Conservation (phyloP, 2,113 vertebrate genomes). For the Tamias sibiricus region DNA sequence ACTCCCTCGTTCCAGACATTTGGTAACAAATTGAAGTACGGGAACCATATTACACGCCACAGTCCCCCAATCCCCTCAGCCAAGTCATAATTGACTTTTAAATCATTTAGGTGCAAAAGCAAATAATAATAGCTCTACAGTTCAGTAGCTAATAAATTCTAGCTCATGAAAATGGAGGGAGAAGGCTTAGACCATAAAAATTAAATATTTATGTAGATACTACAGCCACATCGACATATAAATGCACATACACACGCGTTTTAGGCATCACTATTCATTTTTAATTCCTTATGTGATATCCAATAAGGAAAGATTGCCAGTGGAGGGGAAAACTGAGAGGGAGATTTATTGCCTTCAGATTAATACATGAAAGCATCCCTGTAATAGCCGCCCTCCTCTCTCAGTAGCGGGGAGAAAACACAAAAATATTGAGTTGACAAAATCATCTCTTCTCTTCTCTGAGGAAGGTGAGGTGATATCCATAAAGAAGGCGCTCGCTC, state of each 20-base stretch:
- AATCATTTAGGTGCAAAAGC: slow-evolving; percentile 71
- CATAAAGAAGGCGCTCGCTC: slow-evolving; percentile 38
- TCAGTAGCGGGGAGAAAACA: background rate
- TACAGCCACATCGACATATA: background rate
- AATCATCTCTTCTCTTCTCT: slow-evolving; percentile 20
- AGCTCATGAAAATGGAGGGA: slow-evolving; percentile 70
- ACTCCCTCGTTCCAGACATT: slow-evolving; percentile 38
- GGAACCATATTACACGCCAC: background rate
- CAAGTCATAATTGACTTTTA: slow-evolving; percentile 77
- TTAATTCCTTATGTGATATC: slow-evolving; percentile 63
- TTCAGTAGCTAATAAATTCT: slow-evolving; percentile 76
- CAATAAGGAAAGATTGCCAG: slow-evolving; percentile 49
- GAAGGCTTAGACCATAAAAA: slow-evolving; percentile 71
- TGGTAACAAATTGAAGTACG: slow-evolving; percentile 40
- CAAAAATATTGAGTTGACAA: slow-evolving; percentile 39
- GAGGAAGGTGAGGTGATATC: slow-evolving; percentile 37
- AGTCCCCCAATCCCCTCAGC: slow-evolving; percentile 17
- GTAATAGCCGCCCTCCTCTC: background rate
- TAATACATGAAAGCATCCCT: slow-evolving; percentile 41
- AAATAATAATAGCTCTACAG: slow-evolving; percentile 64
- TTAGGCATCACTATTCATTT: slow-evolving; percentile 44
- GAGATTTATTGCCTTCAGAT: slow-evolving; percentile 59
- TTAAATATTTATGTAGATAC: slow-evolving; percentile 80
- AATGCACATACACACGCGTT: slow-evolving; percentile 40
- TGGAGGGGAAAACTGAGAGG: background rate